A percentile compares a stretch with the other conserved stretches of the same genome.
These are phyloP conservation scores for Botia almorhae DNA, from an alignment of 2,797 vertebrate genomes.

Conservation along the genomic window DNA sequence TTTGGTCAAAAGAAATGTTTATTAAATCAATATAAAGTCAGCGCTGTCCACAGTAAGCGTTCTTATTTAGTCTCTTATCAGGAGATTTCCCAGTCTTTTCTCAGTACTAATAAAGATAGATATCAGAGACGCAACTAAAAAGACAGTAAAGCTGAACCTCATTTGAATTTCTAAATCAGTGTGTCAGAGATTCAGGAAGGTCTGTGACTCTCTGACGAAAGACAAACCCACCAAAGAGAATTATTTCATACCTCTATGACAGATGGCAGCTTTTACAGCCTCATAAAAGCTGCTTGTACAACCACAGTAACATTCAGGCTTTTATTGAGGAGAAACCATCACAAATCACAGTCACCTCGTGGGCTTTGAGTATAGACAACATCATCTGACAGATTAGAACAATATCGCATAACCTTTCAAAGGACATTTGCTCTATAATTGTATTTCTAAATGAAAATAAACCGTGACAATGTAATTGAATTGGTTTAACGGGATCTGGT, in stretches of 20 bases:
- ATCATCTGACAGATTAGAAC: conserved; percentile 22
- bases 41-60: no score
- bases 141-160: conserved; percentile 3
- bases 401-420: conserved; percentile 18
- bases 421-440: neutral
- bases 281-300: conserved; percentile 56
- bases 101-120: conserved; percentile 25
- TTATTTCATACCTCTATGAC: conserved; percentile 53
- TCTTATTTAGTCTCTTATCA: conserved; percentile 3
- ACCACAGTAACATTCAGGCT: conserved; percentile 42
- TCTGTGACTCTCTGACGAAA: conserved; percentile 23
- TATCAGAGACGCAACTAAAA: conserved; percentile 21
- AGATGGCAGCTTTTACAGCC: conserved; percentile 62
- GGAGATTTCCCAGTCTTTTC: neutral
- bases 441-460: conserved; percentile 3
- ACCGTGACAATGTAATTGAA: neutral
- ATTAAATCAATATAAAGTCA: conserved; percentile 2
- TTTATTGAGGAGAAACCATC: conserved; percentile 54
- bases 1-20: conserved; percentile 3
- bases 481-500: neutral
- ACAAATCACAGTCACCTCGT: conserved; percentile 34
- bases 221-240: conserved; percentile 51
- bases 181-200: conserved; percentile 27
- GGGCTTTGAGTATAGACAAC: conserved; percentile 23
- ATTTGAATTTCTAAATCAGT: conserved; percentile 27